These are phyloP conservation scores for Vanacampus margaritifer DNA, from an alignment of 2,113 vertebrate genomes.

Conservation along the genomic window DNA sequence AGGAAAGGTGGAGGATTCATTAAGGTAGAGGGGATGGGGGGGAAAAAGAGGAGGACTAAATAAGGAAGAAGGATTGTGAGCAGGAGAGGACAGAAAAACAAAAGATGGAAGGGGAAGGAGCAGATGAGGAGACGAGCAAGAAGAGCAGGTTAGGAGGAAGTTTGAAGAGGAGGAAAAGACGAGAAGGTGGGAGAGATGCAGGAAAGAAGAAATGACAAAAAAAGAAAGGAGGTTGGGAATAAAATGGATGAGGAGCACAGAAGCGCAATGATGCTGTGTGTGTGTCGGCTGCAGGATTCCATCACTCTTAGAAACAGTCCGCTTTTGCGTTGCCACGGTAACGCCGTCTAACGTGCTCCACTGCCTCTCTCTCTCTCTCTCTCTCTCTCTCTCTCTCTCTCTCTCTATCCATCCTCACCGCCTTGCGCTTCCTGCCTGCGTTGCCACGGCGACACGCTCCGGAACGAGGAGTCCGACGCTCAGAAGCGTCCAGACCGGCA, in stretches of 20 bases:
- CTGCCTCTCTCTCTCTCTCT: conserved; percentile 16
- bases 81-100: too few relatives aligned
- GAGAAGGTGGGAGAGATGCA: too few relatives aligned
- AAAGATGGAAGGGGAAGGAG: too few relatives aligned
- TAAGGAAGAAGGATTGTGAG: too few relatives aligned
- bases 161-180: too few relatives aligned
- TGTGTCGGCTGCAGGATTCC: conserved; percentile 60
- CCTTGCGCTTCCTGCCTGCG: conserved; percentile 29
- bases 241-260: conserved; percentile 1
- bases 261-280: neutral
- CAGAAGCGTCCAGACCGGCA: conserved; percentile 18
- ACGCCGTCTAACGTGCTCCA: conserved; percentile 50
- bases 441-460: conserved; percentile 52
- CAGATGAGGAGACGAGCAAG: neutral
- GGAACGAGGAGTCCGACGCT: conserved; percentile 44
- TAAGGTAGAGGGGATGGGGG: too few relatives aligned
- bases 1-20: too few relatives aligned
- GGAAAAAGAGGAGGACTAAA: too few relatives aligned
- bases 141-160: too few relatives aligned
- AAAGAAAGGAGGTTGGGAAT: too few relatives aligned
- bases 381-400: conserved; percentile 12
- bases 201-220: neutral
- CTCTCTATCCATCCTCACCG: neutral
- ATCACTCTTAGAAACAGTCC: conserved; percentile 62
- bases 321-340: conserved; percentile 64